Conservation (phyloP, 2,888 invertebrate species). For the Pycnomerus fuliginosus region DNA sequence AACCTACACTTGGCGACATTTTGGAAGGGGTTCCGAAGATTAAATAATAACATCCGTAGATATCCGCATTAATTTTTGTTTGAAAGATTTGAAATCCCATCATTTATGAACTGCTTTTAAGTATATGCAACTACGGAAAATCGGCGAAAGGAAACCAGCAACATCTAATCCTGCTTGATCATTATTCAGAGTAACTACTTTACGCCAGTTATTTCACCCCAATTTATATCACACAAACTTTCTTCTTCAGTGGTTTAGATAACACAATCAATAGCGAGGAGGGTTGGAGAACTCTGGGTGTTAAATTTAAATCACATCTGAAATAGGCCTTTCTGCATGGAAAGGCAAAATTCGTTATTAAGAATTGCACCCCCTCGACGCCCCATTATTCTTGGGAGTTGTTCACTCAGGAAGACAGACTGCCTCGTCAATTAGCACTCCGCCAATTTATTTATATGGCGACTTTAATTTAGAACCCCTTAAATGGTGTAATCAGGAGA, state of each 20-base stretch:
- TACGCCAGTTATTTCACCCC: constrained; percentile 23
- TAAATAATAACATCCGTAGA: too few relatives aligned
- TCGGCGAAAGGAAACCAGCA: too few relatives aligned
- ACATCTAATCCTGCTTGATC: constrained; percentile 17
- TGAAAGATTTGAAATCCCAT: too few relatives aligned
- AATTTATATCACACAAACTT: constrained; percentile 23
- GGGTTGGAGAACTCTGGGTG: constrained; percentile 19
- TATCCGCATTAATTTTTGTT: too few relatives aligned
- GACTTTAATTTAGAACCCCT: constrained; percentile 29
- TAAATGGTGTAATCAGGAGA: constrained; percentile 17
- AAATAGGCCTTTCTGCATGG: constrained; percentile 28
- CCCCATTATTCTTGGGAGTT: constrained; percentile 16
- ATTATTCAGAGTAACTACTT: constrained; percentile 19
- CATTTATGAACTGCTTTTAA: too few relatives aligned
- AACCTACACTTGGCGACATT: too few relatives aligned
- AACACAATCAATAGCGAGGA: constrained; percentile 22
- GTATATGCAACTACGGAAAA: too few relatives aligned
- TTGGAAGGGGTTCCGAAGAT: too few relatives aligned
- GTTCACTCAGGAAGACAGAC: constrained; percentile 24
- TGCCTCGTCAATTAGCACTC: constrained; percentile 28
- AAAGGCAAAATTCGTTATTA: constrained; percentile 20
- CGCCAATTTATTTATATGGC: constrained; percentile 28
- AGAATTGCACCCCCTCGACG: background rate
- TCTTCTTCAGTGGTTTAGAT: constrained; percentile 25
- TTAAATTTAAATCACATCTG: constrained; percentile 29